Conservation (phyloP, 37 sponge, comb jelly and placozoan genomes). For the Ephydatia muelleri region DNA sequence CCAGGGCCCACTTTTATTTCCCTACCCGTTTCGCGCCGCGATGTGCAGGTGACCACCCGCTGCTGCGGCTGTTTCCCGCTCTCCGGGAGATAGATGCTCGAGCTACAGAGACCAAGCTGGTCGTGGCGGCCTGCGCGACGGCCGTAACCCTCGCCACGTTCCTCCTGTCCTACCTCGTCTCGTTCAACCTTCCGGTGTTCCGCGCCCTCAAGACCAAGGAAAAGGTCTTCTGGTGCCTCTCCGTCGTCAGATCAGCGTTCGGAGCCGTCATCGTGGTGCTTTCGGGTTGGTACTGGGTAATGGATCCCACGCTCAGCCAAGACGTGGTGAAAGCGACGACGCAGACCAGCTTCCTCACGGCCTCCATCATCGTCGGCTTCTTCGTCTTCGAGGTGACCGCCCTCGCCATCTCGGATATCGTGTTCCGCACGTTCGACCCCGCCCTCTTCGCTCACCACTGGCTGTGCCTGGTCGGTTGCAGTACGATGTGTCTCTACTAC, state of each 20-base stretch:
- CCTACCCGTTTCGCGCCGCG: background rate
- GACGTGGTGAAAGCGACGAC: constrained; percentile 33
- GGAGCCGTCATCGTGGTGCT: constrained; percentile 27
- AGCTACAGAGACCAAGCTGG: background rate
- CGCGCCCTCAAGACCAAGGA: constrained; percentile 30
- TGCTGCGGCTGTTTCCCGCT: background rate
- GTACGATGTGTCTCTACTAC: constrained; percentile 18
- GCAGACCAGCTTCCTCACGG: constrained; percentile 6
- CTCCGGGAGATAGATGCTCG: background rate
- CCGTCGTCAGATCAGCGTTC: constrained; percentile 44
- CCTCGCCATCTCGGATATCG: constrained; percentile 15
- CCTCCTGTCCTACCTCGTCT: constrained; percentile 6
- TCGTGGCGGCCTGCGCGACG: background rate
- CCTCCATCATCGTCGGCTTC: constrained; percentile 36
- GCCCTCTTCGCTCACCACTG: constrained; percentile 40
- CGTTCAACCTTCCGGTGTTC: constrained; percentile 18
- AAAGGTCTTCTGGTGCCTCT: constrained; percentile 64
- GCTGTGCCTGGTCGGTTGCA: constrained; percentile 29
- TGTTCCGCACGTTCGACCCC: constrained; percentile 34
- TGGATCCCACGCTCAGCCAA: constrained; percentile 33
- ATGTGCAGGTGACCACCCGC: background rate
- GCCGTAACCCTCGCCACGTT: background rate
- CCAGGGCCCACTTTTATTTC: too few species aligned
- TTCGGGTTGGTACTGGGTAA: constrained; percentile 29
- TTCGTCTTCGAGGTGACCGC: constrained; percentile 48